phyloP scores from a whole-genome alignment of 2,113 vertebrate species.

The Felis chaus region DNA sequence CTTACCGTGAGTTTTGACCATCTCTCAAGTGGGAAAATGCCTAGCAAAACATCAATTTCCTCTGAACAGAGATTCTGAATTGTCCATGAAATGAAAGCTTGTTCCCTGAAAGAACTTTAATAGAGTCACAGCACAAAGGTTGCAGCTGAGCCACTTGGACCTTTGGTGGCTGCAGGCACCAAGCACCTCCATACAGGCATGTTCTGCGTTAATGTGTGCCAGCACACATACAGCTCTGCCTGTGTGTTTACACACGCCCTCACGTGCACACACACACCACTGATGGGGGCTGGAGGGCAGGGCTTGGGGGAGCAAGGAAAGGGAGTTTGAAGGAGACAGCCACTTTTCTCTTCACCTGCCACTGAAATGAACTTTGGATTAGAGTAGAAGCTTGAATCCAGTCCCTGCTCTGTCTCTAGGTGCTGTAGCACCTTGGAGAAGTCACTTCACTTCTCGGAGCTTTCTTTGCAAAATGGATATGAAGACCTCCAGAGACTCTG shows the following conservation, averaged over 20 bases:
- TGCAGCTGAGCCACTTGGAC: not conserved
- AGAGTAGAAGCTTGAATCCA: not conserved
- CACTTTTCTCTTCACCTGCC: not conserved
- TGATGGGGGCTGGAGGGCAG: not conserved
- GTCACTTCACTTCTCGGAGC: not conserved
- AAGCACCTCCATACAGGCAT: not conserved
- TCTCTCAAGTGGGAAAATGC: conserved; percentile 47
- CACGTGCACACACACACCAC: not conserved
- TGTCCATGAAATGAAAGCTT: conserved; percentile 63
- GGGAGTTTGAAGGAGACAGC: not conserved
- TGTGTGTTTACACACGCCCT: too few relatives aligned
- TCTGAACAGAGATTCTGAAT: conserved; percentile 56
- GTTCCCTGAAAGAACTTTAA: conserved; percentile 39
- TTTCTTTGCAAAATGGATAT: not conserved
- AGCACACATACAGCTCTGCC: rapidly evolving
- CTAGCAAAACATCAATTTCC: conserved; percentile 61
- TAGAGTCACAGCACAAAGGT: not conserved
- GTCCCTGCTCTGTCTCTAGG: not conserved
- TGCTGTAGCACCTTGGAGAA: not conserved
- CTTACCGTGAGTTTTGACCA: conserved; percentile 14
- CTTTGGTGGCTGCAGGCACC: not conserved
- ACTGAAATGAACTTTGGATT: not conserved
- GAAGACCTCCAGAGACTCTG: not conserved
- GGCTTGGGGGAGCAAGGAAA: not conserved
- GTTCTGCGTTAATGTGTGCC: not conserved